Evolutionary conservation across 2,113 vertebrate genomes (phyloP).

Genomic region (Neodontobutis hainanensis): DNA sequence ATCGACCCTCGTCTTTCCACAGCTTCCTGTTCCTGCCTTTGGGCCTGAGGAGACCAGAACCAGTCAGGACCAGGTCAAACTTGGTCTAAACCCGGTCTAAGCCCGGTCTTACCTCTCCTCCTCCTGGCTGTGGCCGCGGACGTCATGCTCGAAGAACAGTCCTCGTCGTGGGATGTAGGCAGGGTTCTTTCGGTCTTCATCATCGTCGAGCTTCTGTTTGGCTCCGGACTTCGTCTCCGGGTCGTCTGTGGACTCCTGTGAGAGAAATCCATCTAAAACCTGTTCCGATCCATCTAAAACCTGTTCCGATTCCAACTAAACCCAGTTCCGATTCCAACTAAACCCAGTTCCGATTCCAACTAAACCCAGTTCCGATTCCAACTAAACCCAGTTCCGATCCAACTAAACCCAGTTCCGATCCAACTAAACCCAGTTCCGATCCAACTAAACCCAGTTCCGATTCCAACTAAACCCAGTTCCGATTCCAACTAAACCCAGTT

Average conservation of each 20-base stretch:
- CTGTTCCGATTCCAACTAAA: too few relatives aligned
- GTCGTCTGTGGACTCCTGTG: slow-evolving; percentile 92
- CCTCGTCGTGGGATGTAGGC: slow-evolving; percentile 96
- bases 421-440: too few relatives aligned
- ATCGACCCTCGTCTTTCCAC: slow-evolving; percentile 97
- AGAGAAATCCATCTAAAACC: background rate
- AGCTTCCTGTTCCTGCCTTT: slow-evolving; percentile 93
- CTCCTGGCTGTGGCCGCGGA: slow-evolving; percentile 91
- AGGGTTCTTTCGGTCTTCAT: slow-evolving; percentile 96
- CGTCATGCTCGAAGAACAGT: slow-evolving; percentile 97
- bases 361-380: too few relatives aligned
- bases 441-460: too few relatives aligned
- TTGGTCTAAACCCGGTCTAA: too few relatives aligned
- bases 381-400: too few relatives aligned
- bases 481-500: too few relatives aligned
- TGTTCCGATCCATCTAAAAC: too few relatives aligned
- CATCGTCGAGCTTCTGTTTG: slow-evolving; percentile 92
- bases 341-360: too few relatives aligned
- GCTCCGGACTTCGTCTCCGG: slow-evolving; percentile 87
- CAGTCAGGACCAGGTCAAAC: background rate
- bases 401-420: too few relatives aligned
- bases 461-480: too few relatives aligned
- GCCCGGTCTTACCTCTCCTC: slow-evolving; percentile 86
- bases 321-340: too few relatives aligned
- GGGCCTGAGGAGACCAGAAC: slow-evolving; percentile 74